These are phyloP conservation scores for Abscondita cerata DNA, from an alignment of 2,888 invertebrate species.

Conservation along the genomic window DNA sequence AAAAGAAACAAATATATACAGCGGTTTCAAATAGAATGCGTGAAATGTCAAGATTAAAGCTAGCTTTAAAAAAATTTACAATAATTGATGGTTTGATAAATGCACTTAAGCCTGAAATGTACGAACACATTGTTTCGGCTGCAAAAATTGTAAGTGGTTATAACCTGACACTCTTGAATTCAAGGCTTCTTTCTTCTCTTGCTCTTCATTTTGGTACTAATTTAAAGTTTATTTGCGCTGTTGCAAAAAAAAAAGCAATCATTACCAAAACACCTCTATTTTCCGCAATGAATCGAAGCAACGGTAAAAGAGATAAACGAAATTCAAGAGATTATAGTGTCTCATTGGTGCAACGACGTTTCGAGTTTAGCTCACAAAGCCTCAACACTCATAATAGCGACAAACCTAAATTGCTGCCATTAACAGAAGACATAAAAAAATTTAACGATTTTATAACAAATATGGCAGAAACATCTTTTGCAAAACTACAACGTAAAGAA, in stretches of 20 bases:
- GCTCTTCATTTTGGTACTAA: constrained; percentile 21
- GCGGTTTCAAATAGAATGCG: constrained; percentile 27
- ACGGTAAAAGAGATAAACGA: constrained; percentile 11
- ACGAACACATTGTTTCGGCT: constrained; percentile 13
- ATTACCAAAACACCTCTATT: constrained; percentile 18
- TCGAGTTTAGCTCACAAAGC: constrained; percentile 26
- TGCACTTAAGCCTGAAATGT: constrained; percentile 15
- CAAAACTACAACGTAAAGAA: constrained; percentile 9
- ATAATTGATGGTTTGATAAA: constrained; percentile 11
- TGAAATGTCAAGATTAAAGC: constrained; percentile 18
- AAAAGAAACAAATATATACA: constrained; percentile 19
- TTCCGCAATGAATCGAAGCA: neutral
- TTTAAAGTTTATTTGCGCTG: constrained; percentile 27
- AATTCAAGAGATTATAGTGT: constrained; percentile 15
- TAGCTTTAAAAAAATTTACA: constrained; percentile 6
- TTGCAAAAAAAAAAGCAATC: constrained; percentile 21
- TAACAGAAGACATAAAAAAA: constrained; percentile 21
- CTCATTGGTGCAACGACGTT: constrained; percentile 30
- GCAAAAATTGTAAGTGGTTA: constrained; percentile 21
- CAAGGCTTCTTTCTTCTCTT: constrained; percentile 16
- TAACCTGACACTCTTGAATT: constrained; percentile 13
- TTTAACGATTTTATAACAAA: constrained; percentile 19
- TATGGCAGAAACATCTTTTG: constrained; percentile 12
- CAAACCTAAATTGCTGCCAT: constrained; percentile 27
- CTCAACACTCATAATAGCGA: constrained; percentile 21